A percentile compares a stretch with the other conserved stretches of the same genome.
Conservation (phyloP, 2,113 vertebrate species). For the Calonectris borealis region DNA sequence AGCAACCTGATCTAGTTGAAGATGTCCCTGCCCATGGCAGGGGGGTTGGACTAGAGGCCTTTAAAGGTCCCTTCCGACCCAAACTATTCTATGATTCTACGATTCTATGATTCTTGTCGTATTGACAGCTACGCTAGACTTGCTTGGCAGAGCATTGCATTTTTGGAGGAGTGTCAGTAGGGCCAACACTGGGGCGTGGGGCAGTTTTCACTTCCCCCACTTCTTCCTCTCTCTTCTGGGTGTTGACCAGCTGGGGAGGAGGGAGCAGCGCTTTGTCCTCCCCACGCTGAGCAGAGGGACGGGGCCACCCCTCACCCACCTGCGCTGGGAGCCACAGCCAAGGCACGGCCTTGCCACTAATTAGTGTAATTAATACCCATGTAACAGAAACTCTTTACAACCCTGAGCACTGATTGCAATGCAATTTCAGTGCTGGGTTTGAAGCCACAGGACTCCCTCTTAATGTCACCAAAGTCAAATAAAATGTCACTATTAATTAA, state of each 20-base stretch:
- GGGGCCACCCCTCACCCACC: neutral
- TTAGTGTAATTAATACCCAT: neutral
- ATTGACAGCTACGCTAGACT: rapidly evolving
- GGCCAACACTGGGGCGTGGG: neutral
- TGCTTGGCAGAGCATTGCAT: neutral
- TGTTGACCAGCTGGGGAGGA: neutral
- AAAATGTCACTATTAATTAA: neutral
- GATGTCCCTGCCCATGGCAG: too few species aligned
- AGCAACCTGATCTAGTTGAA: too few species aligned
- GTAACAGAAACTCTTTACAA: neutral
- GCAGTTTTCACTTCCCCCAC: neutral
- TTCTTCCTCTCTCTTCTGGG: neutral
- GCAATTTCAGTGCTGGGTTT: neutral
- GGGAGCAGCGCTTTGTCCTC: neutral
- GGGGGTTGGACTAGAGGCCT: too few species aligned
- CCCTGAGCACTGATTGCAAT: neutral
- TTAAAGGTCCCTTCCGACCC: too few species aligned
- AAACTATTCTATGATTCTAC: too few species aligned
- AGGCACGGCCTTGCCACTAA: neutral
- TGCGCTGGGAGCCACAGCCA: neutral
- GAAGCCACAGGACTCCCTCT: neutral
- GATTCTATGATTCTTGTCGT: neutral
- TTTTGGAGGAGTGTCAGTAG: neutral
- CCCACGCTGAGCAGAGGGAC: rapidly evolving
- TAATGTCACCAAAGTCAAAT: neutral